Base-by-base conservation (phyloP, 2,888 invertebrate genomes). In the Ornithoptera alexandrae region DNA sequence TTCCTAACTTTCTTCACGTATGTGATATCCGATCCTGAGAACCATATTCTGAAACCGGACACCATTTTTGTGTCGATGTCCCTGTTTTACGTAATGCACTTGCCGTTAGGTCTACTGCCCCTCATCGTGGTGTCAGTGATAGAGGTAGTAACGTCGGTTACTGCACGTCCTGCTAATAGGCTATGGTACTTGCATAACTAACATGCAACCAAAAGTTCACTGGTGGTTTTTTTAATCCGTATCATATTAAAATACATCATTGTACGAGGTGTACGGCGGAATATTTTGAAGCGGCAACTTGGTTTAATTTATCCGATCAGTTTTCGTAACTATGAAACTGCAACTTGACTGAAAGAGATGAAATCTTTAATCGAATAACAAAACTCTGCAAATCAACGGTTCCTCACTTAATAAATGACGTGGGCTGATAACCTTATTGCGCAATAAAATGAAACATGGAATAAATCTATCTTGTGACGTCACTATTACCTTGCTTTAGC, bases 31-130 rank as follows among this genome's bases (percentile, higher is more conserved):
- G 94, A 94, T 80, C 93, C 94, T 60, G 93, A 94, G 78, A 93
- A 94, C 77, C 94, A 98, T 89, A 86, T 95, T 74, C 93, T 98
- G 86, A 96, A 96, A 79, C 95, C 97, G 36, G 93, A 95, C 85
- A 96, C 95, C 86, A 96, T 96, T 72, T 98, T 98, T 91, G 98
- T 98, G 68, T 95, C 97, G 75, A 93, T 98, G 81, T 94, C 97
- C 56, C 93, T 98, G 78, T 98, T 98, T 93, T 96, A 96, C 90
- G 95, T 97, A 77, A 95, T 98, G 86, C 94, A 97, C 84, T 94
- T 98, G 89, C 98, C 98, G 71, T 93, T 98, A 90, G 95, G 96
- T 77, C 94, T 97, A 86, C 93, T 98, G 79, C 96, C 96, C 62
- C 93, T 96, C 93, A 90, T 96, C 87, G 93, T 96, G 81, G 96